These are phyloP conservation scores for Caenorhabditis inopinata DNA, from an alignment of 1,140 invertebrate genomes.

Conservation along the genomic window DNA sequence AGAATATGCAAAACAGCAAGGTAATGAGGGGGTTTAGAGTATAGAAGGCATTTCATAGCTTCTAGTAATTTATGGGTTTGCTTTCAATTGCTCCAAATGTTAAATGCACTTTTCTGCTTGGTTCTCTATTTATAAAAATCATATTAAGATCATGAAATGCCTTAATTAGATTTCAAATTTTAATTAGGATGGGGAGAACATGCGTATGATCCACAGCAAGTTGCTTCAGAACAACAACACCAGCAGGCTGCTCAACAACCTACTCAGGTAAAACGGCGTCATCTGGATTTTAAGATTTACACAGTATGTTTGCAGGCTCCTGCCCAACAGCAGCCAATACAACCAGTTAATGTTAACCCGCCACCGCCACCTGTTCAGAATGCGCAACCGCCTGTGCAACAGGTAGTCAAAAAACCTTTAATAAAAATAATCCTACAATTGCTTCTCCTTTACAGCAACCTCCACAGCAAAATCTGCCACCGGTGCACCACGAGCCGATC, in stretches of 20 bases:
- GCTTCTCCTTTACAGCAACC: not conserved
- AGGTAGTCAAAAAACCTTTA: constrained; percentile 53
- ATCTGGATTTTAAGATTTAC: not conserved
- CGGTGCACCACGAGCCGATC: constrained; percentile 42
- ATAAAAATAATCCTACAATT: not conserved
- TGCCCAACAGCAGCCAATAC: constrained; percentile 60
- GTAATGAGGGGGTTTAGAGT: constrained; percentile 25
- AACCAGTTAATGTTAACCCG: constrained; percentile 72
- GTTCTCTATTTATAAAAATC: not conserved
- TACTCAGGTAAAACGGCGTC: not conserved
- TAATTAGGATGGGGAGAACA: constrained; percentile 46
- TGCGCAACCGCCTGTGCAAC: constrained; percentile 34
- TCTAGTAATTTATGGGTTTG: not conserved
- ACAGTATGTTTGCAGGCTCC: no score
- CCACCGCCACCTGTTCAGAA: not conserved
- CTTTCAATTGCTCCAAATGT: not conserved
- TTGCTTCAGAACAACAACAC: constrained; percentile 38
- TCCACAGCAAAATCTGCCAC: not conserved
- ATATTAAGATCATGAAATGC: not conserved
- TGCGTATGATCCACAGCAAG: constrained; percentile 41
- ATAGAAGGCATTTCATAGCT: constrained; percentile 2
- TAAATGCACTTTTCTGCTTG: not conserved
- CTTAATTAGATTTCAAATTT: not conserved
- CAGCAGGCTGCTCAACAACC: constrained; percentile 35
- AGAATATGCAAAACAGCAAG: constrained; percentile 67